Evolutionary conservation across 2,797 vertebrate genomes (phyloP), one percentile per base, ranked within the genome.

Genomic region (Geotrypetes seraphini): DNA sequence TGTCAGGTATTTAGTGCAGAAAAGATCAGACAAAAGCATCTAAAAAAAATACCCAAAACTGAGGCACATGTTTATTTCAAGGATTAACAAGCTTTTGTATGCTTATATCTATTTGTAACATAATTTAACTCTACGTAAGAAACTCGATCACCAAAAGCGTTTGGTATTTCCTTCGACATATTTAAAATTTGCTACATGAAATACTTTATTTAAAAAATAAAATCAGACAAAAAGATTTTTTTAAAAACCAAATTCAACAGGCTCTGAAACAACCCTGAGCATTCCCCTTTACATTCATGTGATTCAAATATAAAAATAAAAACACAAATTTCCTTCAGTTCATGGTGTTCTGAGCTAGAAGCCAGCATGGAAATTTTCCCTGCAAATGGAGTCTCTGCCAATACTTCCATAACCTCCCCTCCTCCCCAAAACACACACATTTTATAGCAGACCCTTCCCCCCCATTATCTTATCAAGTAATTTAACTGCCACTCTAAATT

Each of bases 221-320:
- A 66, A 69, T 71, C 60, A 77, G 73, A 75, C 72, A 72, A 75
- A 71, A 43, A 67, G 77, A n/a, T n/a, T n/a, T n/a, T n/a, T n/a
- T n/a, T n/a, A n/a, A n/a, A 71, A 86, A 73, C 75, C 70, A 78
- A 70, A 79, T 75, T 78, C 68, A 84, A 82, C 71, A 81, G 75
- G 77, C 82, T 82, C 77, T 80, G 76, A 73, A 73, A 81, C 66
- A 87, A 83, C 86, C 88, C 87, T 90, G 90, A 94, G 89, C 84
- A 82, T 79, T 76, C 75, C 81, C n/a, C 76, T 76, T 83, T 90
- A 91, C 88, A 94, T 92, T 91, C 88, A 92, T 79, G 73, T 89
- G 73, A 85, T 78, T 83, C 74, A 83, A 75, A 84, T 83, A 82
- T 63, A 85, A 84, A 87, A 83, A 75, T 74, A 75, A 62, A 78